Evolutionary conservation across 2,797 vertebrate species (phyloP).

Genomic region (Cynodonichthys magdalenae): DNA sequence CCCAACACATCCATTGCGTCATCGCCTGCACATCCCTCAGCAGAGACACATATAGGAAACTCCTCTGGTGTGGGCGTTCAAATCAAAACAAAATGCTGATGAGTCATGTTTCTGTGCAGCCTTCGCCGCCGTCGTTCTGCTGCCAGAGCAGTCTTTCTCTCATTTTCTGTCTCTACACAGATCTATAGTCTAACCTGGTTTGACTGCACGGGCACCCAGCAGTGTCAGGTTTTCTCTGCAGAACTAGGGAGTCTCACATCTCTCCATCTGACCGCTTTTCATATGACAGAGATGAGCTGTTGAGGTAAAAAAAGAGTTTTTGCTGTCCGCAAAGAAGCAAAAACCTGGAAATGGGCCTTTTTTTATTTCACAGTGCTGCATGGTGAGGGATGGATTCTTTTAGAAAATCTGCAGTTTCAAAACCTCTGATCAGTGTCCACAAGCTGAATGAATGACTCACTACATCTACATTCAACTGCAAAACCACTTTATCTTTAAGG

Average conservation of each 20-base stretch:
- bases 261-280: slow-evolving; percentile 23
- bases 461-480: no score
- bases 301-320: slow-evolving; percentile 15
- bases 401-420: slow-evolving; percentile 9
- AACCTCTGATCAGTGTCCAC: slow-evolving; percentile 20
- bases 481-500: no score
- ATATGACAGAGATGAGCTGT: slow-evolving; percentile 24
- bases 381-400: neutral
- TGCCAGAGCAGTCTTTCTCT: slow-evolving; percentile 52
- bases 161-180: slow-evolving; percentile 1
- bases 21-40: slow-evolving; percentile 37
- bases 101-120: slow-evolving; percentile 77
- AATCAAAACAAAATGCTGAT: slow-evolving; percentile 78
- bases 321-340: neutral
- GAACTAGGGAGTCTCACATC: slow-evolving; percentile 35
- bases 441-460: neutral
- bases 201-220: slow-evolving; percentile 44
- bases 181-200: slow-evolving; percentile 40
- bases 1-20: slow-evolving; percentile 46
- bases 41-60: slow-evolving; percentile 68
- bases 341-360: slow-evolving; percentile 5
- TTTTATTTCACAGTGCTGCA: neutral
- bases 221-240: slow-evolving; percentile 53
- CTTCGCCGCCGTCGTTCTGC: slow-evolving; percentile 56
- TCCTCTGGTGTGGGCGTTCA: slow-evolving; percentile 76